Percentiles rank a stretch among this genome's conserved stretches.
These are phyloP conservation scores for Melipona beecheii DNA, from an alignment of 2,888 invertebrate genomes.

Conservation along the genomic window DNA sequence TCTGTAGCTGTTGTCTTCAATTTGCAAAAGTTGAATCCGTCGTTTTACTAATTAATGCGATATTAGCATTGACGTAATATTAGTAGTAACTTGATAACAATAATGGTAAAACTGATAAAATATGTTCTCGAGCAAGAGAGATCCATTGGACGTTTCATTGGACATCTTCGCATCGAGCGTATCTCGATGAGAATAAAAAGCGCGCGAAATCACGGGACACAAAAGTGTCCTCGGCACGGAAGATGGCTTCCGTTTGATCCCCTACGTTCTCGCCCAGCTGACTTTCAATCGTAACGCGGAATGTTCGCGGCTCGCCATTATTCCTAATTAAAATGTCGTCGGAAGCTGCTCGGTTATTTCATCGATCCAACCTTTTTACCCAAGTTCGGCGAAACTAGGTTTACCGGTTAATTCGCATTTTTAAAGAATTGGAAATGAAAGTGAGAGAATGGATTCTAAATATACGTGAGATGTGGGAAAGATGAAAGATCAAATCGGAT, in stretches of 20 bases:
- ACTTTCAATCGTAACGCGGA: background rate
- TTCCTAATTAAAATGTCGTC: background rate
- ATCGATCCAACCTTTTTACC: background rate
- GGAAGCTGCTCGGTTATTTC: background rate
- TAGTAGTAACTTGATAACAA: no score
- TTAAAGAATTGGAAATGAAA: no score
- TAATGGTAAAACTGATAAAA: background rate
- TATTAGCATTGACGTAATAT: no score
- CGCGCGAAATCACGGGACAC: background rate
- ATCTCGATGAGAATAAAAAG: constrained; percentile 11
- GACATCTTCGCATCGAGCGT: background rate
- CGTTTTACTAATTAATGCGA: background rate
- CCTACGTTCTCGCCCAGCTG: no score
- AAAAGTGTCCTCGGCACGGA: background rate
- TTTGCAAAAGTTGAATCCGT: background rate
- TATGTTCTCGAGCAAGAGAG: background rate
- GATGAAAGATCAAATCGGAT: no score
- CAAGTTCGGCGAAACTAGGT: no score
- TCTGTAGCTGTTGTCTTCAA: background rate
- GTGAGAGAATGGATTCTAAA: no score
- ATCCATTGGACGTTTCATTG: background rate
- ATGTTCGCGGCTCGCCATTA: no score
- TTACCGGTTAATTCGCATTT: no score
- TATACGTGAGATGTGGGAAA: no score
- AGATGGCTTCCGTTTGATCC: background rate